These are phyloP conservation scores for Oikopleura vanhoeffeni DNA, from an alignment of 23 tunicate species.

Conservation along the genomic window DNA sequence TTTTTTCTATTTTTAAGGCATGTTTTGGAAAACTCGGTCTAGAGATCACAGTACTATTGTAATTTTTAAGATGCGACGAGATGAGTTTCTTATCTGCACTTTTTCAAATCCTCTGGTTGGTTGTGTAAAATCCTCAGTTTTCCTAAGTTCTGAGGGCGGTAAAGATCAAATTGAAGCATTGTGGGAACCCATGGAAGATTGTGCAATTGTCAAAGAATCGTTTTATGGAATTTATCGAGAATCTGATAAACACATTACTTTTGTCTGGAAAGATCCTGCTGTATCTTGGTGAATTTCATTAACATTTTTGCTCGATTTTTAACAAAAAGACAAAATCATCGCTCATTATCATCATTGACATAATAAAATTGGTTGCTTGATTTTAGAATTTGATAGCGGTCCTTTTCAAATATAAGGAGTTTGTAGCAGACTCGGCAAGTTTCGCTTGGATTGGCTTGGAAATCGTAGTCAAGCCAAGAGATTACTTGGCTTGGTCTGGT, in stretches of 20 bases:
- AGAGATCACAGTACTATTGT: neutral
- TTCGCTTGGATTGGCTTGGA: too few relatives aligned
- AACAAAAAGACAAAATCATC: too few relatives aligned
- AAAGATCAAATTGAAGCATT: slow-evolving; percentile 1
- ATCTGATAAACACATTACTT: slow-evolving; percentile 6
- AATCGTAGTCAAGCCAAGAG: too few relatives aligned
- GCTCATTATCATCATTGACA: too few relatives aligned
- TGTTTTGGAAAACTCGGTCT: neutral
- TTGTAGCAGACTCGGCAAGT: too few relatives aligned
- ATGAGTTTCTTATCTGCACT: neutral
- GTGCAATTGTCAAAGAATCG: slow-evolving; percentile 10
- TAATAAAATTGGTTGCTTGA: too few relatives aligned
- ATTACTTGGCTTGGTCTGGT: too few relatives aligned
- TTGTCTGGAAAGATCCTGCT: slow-evolving; percentile 11
- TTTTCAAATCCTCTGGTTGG: slow-evolving; percentile 8
- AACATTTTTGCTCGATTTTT: too few relatives aligned
- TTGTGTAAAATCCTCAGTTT: neutral
- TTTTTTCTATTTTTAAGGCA: too few relatives aligned
- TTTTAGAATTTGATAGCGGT: too few relatives aligned
- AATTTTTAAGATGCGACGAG: neutral
- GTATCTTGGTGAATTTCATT: too few relatives aligned
- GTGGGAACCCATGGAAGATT: slow-evolving; percentile 5
- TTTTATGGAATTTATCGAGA: slow-evolving; percentile 2
- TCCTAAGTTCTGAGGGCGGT: neutral
- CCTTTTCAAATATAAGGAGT: too few relatives aligned